Evolutionary conservation across 2,888 invertebrate genomes (phyloP).

Genomic region (Sipha maydis): DNA sequence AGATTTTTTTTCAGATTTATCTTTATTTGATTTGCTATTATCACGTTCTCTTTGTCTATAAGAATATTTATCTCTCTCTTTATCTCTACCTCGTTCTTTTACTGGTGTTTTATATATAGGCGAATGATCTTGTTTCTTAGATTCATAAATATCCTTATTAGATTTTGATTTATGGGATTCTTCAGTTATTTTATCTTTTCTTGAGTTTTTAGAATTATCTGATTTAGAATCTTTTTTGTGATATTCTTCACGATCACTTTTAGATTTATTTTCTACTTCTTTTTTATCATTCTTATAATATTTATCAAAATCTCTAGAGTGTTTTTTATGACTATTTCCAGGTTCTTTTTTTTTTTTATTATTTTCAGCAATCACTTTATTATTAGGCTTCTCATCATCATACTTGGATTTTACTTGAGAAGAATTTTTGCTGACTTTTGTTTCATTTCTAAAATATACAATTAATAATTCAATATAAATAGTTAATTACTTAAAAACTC

Average conservation of each 20-base stretch:
- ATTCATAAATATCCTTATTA: constrained; percentile 20
- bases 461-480: not conserved
- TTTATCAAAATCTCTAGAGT: constrained; percentile 38
- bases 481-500: no score
- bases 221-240: constrained; percentile 43
- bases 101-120: constrained; percentile 33
- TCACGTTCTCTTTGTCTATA: constrained; percentile 21
- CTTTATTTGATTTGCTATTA: constrained; percentile 49
- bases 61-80: constrained; percentile 55
- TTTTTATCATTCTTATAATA: constrained; percentile 42
- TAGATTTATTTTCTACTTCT: constrained; percentile 46
- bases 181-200: constrained; percentile 63
- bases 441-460: constrained; percentile 43
- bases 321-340: constrained; percentile 40
- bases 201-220: constrained; percentile 23
- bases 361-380: constrained; percentile 22
- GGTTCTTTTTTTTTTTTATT: constrained; percentile 43
- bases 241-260: constrained; percentile 28
- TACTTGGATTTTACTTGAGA: constrained; percentile 39
- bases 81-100: constrained; percentile 49
- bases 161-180: constrained; percentile 31
- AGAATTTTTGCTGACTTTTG: constrained; percentile 28
- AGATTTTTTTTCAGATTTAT: constrained; percentile 44
- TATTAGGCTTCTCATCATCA: constrained; percentile 30
- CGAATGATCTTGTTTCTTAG: constrained; percentile 39